These are phyloP conservation scores for Ectropis crepuscularia DNA, from an alignment of 2,888 invertebrate species.

Conservation along the genomic window DNA sequence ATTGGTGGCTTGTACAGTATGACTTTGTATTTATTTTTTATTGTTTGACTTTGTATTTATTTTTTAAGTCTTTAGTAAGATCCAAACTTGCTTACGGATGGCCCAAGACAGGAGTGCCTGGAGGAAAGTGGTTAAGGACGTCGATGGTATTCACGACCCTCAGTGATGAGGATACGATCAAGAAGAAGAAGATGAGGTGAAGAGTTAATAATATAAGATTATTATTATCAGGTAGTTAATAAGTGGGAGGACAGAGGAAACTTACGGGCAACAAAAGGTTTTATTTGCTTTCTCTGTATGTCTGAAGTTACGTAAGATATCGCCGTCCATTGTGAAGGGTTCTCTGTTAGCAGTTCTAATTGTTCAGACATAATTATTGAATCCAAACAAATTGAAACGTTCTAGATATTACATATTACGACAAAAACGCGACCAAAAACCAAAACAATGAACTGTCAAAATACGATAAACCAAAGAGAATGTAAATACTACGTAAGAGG, in stretches of 20 bases:
- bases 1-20: no score
- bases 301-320: conserved; percentile 69
- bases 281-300: conserved; percentile 77
- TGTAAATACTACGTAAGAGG: no score
- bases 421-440: conserved; percentile 20
- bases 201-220: neutral
- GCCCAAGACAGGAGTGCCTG: no score
- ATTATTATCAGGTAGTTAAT: neutral
- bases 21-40: no score
- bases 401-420: conserved; percentile 6
- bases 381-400: conserved; percentile 26
- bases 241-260: conserved; percentile 30
- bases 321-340: conserved; percentile 67
- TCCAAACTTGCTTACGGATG: no score
- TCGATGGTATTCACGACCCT: no score
- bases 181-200: no score
- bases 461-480: neutral
- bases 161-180: no score
- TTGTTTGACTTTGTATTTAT: no score
- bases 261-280: conserved; percentile 76
- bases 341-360: conserved; percentile 73
- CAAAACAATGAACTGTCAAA: conserved; percentile 16
- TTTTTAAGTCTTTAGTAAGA: no score
- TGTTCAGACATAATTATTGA: conserved; percentile 67
- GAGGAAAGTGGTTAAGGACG: no score